These are phyloP conservation scores for Cephalopterus ornatus DNA, from an alignment of 2,113 vertebrate species.

Conservation along the genomic window DNA sequence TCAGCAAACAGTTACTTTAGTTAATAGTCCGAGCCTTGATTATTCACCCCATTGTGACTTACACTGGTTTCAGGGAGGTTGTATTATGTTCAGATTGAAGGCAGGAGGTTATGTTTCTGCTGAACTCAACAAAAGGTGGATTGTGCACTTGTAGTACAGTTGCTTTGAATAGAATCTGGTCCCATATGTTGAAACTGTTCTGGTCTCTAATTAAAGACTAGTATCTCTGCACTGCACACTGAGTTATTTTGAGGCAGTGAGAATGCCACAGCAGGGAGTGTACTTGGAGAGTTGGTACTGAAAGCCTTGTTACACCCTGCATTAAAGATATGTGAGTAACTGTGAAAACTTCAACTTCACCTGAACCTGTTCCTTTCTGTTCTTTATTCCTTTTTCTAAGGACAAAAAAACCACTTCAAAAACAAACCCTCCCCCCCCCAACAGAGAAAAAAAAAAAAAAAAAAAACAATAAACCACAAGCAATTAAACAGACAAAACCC, in stretches of 20 bases:
- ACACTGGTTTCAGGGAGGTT: neutral
- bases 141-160: slow-evolving; percentile 26
- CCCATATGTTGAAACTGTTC: slow-evolving; percentile 58
- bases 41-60: neutral
- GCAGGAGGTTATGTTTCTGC: slow-evolving; percentile 42
- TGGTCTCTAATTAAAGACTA: slow-evolving; percentile 63
- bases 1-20: neutral
- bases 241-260: slow-evolving; percentile 59
- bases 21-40: neutral
- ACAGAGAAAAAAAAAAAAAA: neutral
- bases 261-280: slow-evolving; percentile 68
- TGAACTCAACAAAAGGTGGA: slow-evolving; percentile 56
- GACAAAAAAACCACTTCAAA: neutral
- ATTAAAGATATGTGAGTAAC: slow-evolving; percentile 29
- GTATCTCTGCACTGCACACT: slow-evolving; percentile 50
- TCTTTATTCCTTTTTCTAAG: neutral
- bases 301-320: slow-evolving; percentile 31
- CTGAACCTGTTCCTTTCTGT: neutral
- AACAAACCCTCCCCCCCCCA: neutral
- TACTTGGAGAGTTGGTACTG: slow-evolving; percentile 37
- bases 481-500: neutral
- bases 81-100: slow-evolving; percentile 14
- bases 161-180: slow-evolving; percentile 56
- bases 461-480: no score
- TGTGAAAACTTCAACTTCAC: slow-evolving; percentile 11